Evolutionary conservation across 2,797 vertebrate species (phyloP).

Genomic region (Hozukius guyotensis): DNA sequence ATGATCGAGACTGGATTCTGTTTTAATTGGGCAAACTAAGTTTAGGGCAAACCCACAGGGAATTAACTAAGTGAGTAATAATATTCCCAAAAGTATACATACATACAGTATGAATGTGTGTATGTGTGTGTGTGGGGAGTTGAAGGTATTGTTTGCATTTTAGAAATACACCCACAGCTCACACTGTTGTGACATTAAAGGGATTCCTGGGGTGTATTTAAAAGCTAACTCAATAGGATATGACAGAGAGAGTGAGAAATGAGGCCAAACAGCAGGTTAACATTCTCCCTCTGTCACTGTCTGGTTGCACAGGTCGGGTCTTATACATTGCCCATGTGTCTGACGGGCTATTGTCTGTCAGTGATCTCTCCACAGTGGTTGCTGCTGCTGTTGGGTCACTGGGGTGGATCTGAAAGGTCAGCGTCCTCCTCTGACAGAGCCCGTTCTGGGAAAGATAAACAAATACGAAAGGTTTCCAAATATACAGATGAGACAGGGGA

Average conservation of each 20-base stretch:
- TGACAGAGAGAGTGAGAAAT: conserved; percentile 37
- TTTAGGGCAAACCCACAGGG: conserved; percentile 17
- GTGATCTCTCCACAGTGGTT: conserved; percentile 44
- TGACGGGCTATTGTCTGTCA: conserved; percentile 50
- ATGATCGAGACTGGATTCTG: neutral
- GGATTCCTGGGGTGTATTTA: conserved; percentile 22
- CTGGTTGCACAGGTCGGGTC: conserved; percentile 31
- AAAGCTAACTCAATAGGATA: conserved; percentile 17
- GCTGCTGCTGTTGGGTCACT: conserved; percentile 54
- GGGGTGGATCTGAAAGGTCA: conserved; percentile 67
- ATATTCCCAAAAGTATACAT: conserved; percentile 16
- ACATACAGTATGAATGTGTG: neutral
- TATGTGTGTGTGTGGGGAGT: neutral
- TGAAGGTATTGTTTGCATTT: conserved; percentile 40
- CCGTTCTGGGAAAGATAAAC: conserved; percentile 51
- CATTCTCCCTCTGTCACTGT: conserved; percentile 44
- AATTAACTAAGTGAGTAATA: conserved; percentile 1
- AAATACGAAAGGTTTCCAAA: conserved; percentile 62
- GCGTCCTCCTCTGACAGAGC: conserved; percentile 30
- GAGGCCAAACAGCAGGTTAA: conserved; percentile 57
- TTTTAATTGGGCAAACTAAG: conserved; percentile 27
- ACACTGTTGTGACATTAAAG: conserved; percentile 22
- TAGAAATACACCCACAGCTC: conserved; percentile 13
- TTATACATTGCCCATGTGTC: conserved; percentile 46
- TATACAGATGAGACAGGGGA: conserved; percentile 36